Percentiles rank a stretch among this genome's conserved stretches.
phyloP scores from a whole-genome alignment of 2,888 invertebrate genomes.

The Poecilobothrus nobilitatus region DNA sequence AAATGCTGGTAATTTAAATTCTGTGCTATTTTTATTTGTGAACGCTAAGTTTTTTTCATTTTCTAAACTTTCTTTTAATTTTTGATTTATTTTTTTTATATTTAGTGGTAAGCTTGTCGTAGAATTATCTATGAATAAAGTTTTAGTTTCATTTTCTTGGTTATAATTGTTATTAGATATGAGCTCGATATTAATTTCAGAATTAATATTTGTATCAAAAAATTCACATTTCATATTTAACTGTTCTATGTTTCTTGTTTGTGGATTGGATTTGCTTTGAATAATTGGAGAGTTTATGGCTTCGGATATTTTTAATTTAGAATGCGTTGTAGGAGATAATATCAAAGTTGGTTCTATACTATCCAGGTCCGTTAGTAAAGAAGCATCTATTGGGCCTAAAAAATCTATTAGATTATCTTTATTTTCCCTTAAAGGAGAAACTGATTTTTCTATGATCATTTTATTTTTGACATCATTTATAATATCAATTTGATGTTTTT shows the following conservation, averaged over 20 bases:
- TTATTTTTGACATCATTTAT: not conserved
- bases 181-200: not conserved
- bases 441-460: conserved; percentile 20
- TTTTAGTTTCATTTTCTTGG: not conserved
- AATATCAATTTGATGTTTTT: not conserved
- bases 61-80: not conserved
- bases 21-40: not conserved
- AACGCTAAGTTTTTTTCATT: not conserved
- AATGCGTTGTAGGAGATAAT: conserved; percentile 10
- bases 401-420: conserved; percentile 37
- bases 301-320: not conserved
- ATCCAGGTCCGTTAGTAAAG: conserved; percentile 35
- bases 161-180: not conserved
- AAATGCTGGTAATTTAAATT: not conserved
- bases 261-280: not conserved
- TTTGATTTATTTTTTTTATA: not conserved
- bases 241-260: not conserved
- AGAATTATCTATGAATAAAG: not conserved
- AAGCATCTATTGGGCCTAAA: conserved; percentile 34
- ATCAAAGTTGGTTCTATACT: conserved; percentile 41
- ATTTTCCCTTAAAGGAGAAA: conserved; percentile 28
- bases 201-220: not conserved
- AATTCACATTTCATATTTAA: not conserved
- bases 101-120: not conserved
- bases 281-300: not conserved